Percentiles rank a stretch among this genome's conserved stretches.
Evolutionary conservation across 1,140 invertebrate genomes (phyloP).

Genomic region (Eriosoma lanigerum): DNA sequence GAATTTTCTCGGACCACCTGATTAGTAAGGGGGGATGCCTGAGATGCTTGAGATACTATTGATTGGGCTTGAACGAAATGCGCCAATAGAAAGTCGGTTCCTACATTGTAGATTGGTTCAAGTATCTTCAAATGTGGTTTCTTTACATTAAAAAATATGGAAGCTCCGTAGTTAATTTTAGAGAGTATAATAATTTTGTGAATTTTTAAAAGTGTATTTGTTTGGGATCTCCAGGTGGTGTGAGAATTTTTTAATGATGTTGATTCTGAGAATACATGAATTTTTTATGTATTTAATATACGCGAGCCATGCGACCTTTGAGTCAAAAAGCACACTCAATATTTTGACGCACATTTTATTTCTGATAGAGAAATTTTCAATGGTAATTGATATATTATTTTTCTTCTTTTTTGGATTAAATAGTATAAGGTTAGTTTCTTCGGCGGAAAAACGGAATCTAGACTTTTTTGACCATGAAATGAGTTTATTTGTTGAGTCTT

Average conservation of each 20-base stretch:
- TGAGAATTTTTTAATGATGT: conserved; percentile 2
- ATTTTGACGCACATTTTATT: not conserved
- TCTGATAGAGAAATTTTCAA: not conserved
- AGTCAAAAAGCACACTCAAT: not conserved
- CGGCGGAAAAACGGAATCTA: not conserved
- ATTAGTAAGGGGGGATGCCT: conserved; percentile 2
- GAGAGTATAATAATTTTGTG: not conserved
- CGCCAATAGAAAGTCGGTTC: conserved; percentile 1
- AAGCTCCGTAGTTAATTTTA: not conserved
- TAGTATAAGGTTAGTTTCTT: not conserved
- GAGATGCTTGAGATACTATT: conserved; percentile 12
- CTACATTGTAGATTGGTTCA: not conserved
- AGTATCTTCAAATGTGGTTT: not conserved
- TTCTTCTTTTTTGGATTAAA: not conserved
- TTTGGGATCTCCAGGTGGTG: conserved; percentile 20
- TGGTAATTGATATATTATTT: not conserved
- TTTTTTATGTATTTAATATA: not conserved
- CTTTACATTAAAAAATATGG: no score
- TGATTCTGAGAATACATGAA: not conserved
- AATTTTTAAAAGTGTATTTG: not conserved
- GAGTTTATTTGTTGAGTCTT: not conserved
- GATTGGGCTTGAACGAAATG: conserved; percentile 14
- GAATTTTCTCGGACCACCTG: not conserved
- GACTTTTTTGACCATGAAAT: not conserved
- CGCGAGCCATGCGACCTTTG: not conserved